Base-by-base conservation (phyloP, 2,888 invertebrate species). In the Argyresthia goedartella region DNA sequence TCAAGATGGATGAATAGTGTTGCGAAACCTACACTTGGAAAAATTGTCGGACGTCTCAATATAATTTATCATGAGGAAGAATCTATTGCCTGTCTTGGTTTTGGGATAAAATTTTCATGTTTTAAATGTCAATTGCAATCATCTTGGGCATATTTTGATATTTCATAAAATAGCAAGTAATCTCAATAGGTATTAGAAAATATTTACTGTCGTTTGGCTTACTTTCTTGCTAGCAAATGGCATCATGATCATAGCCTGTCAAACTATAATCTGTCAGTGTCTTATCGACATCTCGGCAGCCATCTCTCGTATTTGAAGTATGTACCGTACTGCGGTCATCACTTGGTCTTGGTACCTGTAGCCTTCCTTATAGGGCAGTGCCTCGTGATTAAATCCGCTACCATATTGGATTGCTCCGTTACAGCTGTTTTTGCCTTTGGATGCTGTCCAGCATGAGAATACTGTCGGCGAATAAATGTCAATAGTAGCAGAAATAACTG, bases 371-470 rank as follows among this genome's bases (percentile, higher is more conserved):
- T 76, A 76, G 65, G 75, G 76, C 53, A 50, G 58, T n/a, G 64
- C 60, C 62, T 61, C 69, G 70, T 77, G 79, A 81, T 84, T 82
- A 80, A 81, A 78, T 76, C 79, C 6, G 6, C 69, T 60, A 64
- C 81, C 76, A 72, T 81, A 80, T 76, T 67, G 69, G 81, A 67
- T 58, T 56, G 64, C 59, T 64, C 81, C 81, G 81, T 79, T 81
- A 81, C 63, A 58, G 65, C 60, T 54, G 60, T 73, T 78, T 75
- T 77, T 77, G 65, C 67, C 63, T 54, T 56, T 25, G 43, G 51
- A 47, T 47, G 42, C 35, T 16, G 10, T 48, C 56, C 63, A 56
- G 64, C 64, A 59, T 58, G 61, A 64, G 59, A 59, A 59, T 63
- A 55, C 58, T 59, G 59, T 42, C 39, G 36, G 34, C 42, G 33